Evolutionary conservation across 2,113 vertebrate genomes (phyloP).

Genomic region (Pterocles burchelli): DNA sequence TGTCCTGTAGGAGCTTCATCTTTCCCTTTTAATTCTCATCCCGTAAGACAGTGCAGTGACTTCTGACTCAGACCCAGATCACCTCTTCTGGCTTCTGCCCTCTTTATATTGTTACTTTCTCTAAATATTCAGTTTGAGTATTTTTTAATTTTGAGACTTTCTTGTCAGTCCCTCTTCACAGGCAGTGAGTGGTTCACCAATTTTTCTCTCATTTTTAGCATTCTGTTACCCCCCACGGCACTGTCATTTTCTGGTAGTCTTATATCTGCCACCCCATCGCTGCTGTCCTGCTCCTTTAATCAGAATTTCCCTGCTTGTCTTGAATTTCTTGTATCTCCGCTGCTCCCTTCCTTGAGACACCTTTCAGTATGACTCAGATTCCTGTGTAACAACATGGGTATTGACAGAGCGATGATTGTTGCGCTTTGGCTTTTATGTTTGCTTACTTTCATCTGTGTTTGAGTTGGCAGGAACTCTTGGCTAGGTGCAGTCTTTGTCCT

Average conservation of each 20-base stretch:
- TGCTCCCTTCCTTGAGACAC: background rate
- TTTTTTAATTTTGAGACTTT: background rate
- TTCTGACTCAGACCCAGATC: background rate
- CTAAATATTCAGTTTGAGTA: background rate
- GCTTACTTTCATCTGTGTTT: background rate
- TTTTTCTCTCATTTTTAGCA: background rate
- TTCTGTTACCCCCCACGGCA: background rate
- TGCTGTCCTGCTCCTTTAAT: background rate
- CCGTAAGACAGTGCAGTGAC: background rate
- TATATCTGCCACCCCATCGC: background rate
- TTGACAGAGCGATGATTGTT: background rate
- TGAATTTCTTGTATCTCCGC: conserved; percentile 26
- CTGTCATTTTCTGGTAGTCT: background rate
- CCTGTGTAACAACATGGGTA: background rate
- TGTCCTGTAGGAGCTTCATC: background rate
- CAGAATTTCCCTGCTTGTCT: background rate
- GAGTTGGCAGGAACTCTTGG: background rate
- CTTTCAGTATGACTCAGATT: conserved; percentile 30
- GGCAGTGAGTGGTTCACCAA: background rate
- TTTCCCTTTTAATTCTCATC: background rate
- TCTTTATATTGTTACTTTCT: background rate
- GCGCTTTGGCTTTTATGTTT: background rate
- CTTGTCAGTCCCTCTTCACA: background rate
- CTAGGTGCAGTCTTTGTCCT: background rate
- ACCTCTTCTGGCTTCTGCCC: background rate